phyloP scores from a whole-genome alignment of 2,113 vertebrate species.

The Platichthys flesus region DNA sequence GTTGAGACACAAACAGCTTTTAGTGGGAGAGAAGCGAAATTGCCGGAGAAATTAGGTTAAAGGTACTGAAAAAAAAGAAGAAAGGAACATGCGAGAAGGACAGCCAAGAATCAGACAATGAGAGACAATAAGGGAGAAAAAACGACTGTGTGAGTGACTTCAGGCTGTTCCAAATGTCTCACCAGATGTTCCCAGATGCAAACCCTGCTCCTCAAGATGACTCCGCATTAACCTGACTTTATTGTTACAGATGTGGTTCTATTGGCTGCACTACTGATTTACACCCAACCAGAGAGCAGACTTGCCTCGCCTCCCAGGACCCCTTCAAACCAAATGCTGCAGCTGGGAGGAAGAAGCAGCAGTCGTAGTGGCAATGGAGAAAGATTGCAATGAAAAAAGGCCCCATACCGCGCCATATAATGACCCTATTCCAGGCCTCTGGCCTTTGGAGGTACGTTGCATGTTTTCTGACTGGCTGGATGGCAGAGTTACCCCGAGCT shows the following conservation, averaged over 20 bases:
- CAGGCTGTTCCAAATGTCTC: slow-evolving; percentile 68
- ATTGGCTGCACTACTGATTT: slow-evolving; percentile 69
- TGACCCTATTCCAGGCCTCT: slow-evolving; percentile 57
- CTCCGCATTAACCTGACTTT: slow-evolving; percentile 71
- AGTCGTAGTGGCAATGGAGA: slow-evolving; percentile 45
- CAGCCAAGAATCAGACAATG: slow-evolving; percentile 33
- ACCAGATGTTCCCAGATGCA: slow-evolving; percentile 79
- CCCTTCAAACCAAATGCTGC: slow-evolving; percentile 48
- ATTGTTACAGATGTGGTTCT: slow-evolving; percentile 78
- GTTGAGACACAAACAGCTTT: slow-evolving; percentile 25
- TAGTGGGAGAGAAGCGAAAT: slow-evolving; percentile 4
- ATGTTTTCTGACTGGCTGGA: slow-evolving; percentile 17
- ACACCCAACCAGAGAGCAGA: slow-evolving; percentile 57
- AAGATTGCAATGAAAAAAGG: slow-evolving; percentile 50
- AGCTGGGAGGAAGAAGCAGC: slow-evolving; percentile 43
- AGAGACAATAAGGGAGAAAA: slow-evolving; percentile 51
- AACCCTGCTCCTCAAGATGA: slow-evolving; percentile 64
- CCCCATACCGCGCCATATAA: slow-evolving; percentile 53
- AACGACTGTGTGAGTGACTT: slow-evolving; percentile 42
- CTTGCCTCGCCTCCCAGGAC: slow-evolving; percentile 52
- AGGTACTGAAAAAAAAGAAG: neutral
- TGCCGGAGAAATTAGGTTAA: slow-evolving; percentile 31
- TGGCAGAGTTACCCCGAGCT: neutral
- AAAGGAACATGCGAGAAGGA: neutral
- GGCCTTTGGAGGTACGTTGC: slow-evolving; percentile 4